These are phyloP conservation scores for Takifugu flavidus DNA, from an alignment of 2,113 vertebrate genomes.

Conservation along the genomic window DNA sequence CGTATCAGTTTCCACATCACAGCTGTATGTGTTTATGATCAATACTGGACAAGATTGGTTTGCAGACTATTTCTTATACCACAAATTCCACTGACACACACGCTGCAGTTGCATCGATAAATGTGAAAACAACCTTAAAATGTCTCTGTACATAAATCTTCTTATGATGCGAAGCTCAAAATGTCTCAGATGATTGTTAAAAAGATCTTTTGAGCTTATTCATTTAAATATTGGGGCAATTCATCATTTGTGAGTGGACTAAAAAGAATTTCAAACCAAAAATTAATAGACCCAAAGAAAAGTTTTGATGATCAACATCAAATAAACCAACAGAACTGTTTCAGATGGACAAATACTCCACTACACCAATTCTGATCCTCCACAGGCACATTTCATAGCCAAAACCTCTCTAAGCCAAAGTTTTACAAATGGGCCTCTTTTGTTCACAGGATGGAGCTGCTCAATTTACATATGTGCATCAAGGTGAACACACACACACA, in stretches of 20 bases:
- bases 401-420: conserved; percentile 63
- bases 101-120: too few species aligned
- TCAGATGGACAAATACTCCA: conserved; percentile 8
- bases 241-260: not conserved
- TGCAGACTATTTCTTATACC: too few species aligned
- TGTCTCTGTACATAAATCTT: too few species aligned
- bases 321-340: conserved; percentile 4
- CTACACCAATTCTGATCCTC: conserved; percentile 66
- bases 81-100: too few species aligned
- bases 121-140: too few species aligned
- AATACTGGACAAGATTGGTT: too few species aligned
- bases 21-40: too few species aligned
- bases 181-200: not conserved
- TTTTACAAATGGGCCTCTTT: conserved; percentile 67
- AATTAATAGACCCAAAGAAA: not conserved
- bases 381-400: conserved; percentile 45
- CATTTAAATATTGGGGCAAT: not conserved
- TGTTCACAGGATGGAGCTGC: conserved; percentile 59
- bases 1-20: too few species aligned
- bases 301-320: not conserved
- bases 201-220: not conserved
- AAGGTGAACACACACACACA: conserved; percentile 26
- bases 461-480: conserved; percentile 36
- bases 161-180: not conserved
- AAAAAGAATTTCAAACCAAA: not conserved